Conservation (phyloP, 35 echinoderm and acorn worm species). For the Ophioderma brevispina region DNA sequence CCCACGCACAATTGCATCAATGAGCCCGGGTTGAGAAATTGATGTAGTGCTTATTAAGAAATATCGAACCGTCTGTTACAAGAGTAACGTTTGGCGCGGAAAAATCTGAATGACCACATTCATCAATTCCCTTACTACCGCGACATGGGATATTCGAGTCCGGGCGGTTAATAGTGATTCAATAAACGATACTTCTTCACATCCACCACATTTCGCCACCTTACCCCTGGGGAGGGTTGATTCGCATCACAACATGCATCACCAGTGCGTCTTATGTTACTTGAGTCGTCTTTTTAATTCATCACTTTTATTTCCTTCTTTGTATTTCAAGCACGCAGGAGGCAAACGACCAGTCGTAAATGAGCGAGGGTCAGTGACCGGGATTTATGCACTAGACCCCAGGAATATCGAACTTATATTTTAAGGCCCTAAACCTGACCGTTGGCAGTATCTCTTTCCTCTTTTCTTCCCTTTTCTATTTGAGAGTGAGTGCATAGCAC, state of each 20-base stretch:
- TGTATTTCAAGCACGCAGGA: not conserved
- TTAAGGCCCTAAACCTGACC: not conserved
- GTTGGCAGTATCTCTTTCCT: not conserved
- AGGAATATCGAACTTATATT: not conserved
- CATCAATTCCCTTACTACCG: not conserved
- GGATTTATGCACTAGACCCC: not conserved
- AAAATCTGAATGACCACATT: not conserved
- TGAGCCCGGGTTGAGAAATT: too few species aligned
- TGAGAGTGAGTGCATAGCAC: not conserved
- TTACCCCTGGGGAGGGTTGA: not conserved
- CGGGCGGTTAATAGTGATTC: not conserved
- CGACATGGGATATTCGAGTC: not conserved
- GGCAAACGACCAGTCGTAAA: not conserved
- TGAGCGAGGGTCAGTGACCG: not conserved
- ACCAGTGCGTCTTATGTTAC: conserved; percentile 2
- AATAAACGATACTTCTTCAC: not conserved
- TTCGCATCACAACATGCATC: not conserved
- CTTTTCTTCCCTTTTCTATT: not conserved
- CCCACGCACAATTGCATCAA: too few species aligned
- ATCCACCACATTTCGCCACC: not conserved
- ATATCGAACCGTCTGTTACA: too few species aligned
- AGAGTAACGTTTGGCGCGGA: too few species aligned
- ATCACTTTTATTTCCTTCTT: not conserved
- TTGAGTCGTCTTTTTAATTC: not conserved
- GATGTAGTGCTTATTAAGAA: too few species aligned